phyloP scores from a whole-genome alignment of 2,888 invertebrate genomes.

The Quadroppia sp. region DNA sequence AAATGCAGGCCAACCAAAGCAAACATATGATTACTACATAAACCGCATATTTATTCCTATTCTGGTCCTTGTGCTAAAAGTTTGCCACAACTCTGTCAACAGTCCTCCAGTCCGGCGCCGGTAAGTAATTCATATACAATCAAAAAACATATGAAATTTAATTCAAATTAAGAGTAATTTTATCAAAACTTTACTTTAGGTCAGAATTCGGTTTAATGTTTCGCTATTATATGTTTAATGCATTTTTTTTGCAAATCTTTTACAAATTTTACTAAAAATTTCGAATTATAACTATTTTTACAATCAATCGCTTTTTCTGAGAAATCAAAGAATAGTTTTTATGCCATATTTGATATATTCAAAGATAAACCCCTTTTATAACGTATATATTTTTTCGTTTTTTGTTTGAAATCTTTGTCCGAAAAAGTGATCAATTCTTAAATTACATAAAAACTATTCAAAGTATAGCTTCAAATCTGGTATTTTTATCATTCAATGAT shows the following conservation, averaged over 20 bases:
- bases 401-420: no score
- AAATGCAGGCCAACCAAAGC: constrained; percentile 27
- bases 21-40: constrained; percentile 23
- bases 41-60: neutral
- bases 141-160: neutral
- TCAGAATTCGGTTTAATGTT: no score
- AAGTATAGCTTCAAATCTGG: constrained; percentile 6
- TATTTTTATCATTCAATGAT: constrained; percentile 14
- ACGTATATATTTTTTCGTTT: no score
- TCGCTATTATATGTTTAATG: no score
- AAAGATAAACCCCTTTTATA: no score
- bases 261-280: no score
- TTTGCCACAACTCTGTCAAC: neutral
- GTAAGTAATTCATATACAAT: constrained; percentile 20
- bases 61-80: neutral
- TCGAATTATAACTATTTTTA: no score
- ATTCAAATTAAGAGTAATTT: neutral
- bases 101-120: neutral
- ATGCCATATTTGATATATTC: no score
- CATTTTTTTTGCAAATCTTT: no score
- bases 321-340: no score
- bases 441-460: neutral
- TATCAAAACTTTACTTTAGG: neutral
- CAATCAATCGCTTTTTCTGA: no score
- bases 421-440: no score